Base-by-base conservation (phyloP, 2,113 vertebrate genomes). In the Seriola rivoliana region DNA sequence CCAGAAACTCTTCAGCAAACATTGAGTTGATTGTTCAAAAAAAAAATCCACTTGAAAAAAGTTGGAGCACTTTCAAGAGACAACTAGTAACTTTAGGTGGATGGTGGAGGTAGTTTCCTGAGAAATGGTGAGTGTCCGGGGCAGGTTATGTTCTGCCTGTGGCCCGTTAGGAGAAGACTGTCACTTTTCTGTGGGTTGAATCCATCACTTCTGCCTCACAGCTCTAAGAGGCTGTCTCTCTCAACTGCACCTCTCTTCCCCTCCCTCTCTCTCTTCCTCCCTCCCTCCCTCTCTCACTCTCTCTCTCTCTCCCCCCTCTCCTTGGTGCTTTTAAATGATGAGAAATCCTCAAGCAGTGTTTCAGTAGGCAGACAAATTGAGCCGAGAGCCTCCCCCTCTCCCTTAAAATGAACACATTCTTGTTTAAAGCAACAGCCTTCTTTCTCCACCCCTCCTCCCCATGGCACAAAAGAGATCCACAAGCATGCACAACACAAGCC, bases 281-380 rank as follows among this genome's bases (percentile, higher is more conserved):
- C 81, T 57, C 44, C 73, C 78, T 74, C 78, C 70, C 68, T 85
- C 87, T 89, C 87, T 34, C 88, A 72, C 77, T 25, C 83, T 73
- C 82, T 64, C 62, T 34, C 64, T 44, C 82, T 54, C 40, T 74
- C 78, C 71, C 77, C 71, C 74, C 68, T 71, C 70, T 91, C 75
- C 95, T 94, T 94, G 93, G 93, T 86, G 90, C 79, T 87, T 93
- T 95, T 93, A 93, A 96, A 93, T 96, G 93, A 95, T 91, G 94
- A 92, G 91, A 93, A 89, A 89, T 91, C 81, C 88, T 92, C 82
- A 88, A 64, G 83, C 87, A 83, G 81, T 81, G 88, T 91, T 90
- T 94, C 91, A 74, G 79, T 81, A 75, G 87, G 92, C 92, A 92
- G 95, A 92, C 88, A 84, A 78, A 93, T 91, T 93, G 92, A 94